These are phyloP conservation scores for Apocrypta bakeri DNA, from an alignment of 1,140 invertebrate species.

Conservation along the genomic window DNA sequence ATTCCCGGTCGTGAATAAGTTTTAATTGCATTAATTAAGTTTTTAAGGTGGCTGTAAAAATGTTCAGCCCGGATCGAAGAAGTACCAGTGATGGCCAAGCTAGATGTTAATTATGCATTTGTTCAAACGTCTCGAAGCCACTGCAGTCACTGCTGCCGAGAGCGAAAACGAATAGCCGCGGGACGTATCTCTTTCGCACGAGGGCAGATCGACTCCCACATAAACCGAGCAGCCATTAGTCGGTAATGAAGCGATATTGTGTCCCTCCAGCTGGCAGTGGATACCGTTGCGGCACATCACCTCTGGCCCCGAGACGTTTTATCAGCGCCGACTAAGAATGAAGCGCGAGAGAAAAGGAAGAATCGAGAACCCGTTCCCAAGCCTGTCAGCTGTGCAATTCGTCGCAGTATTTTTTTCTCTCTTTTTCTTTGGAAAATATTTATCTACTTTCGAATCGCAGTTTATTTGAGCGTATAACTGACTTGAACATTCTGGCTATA, in stretches of 20 bases:
- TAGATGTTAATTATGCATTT: slow-evolving; percentile 49
- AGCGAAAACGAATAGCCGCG: slow-evolving; percentile 8
- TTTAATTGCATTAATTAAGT: slow-evolving; percentile 44
- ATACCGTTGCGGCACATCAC: slow-evolving; percentile 37
- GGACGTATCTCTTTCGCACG: neutral
- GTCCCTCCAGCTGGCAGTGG: neutral
- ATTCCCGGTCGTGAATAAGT: slow-evolving; percentile 40
- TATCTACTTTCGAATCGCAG: neutral
- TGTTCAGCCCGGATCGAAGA: neutral
- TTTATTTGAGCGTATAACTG: neutral
- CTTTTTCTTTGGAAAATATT: neutral
- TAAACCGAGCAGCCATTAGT: slow-evolving; percentile 22
- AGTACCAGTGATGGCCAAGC: neutral
- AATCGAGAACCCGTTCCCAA: neutral
- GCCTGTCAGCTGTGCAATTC: neutral
- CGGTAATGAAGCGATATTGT: slow-evolving; percentile 52
- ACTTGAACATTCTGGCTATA: neutral
- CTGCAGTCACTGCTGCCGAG: neutral
- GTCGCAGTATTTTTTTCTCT: neutral
- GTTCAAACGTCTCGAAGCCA: slow-evolving; percentile 35
- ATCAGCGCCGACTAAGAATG: neutral
- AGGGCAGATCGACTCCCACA: slow-evolving; percentile 5
- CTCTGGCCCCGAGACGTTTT: slow-evolving; percentile 28
- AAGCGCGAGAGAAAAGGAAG: slow-evolving; percentile 20
- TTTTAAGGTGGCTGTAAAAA: slow-evolving; percentile 8